Percentiles rank a stretch among this genome's conserved stretches.
Conservation (phyloP, 2,797 vertebrate genomes). For the Chaunax sp. region DNA sequence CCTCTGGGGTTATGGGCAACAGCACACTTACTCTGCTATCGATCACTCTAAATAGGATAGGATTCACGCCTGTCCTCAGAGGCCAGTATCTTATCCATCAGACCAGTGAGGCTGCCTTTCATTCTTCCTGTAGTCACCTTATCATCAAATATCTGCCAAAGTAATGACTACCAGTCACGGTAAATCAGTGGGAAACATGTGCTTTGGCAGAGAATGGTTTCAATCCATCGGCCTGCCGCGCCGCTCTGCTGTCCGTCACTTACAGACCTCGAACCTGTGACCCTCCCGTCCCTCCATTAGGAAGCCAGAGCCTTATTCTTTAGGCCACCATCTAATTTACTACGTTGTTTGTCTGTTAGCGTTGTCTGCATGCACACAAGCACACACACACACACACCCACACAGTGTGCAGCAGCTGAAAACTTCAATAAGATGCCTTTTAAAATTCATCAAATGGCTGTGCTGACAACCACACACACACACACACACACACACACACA, state of each 20-base stretch:
- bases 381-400: background rate
- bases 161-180: too few species aligned
- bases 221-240: background rate
- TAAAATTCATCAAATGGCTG: background rate
- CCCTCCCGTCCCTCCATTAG: background rate
- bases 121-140: too few species aligned
- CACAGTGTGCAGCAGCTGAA: background rate
- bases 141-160: background rate
- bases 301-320: background rate
- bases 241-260: background rate
- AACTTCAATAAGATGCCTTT: background rate
- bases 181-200: background rate
- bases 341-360: background rate
- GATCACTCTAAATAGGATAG: too few species aligned
- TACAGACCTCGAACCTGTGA: background rate
- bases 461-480: too few species aligned
- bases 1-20: too few species aligned
- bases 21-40: slow-evolving; percentile 53
- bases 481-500: background rate
- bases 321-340: background rate
- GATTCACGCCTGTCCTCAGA: slow-evolving; percentile 9
- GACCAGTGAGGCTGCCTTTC: too few species aligned
- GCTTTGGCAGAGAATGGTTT: too few species aligned
- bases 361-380: too few species aligned
- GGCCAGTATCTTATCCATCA: background rate